These are phyloP conservation scores for Podiceps cristatus DNA, from an alignment of 2,113 vertebrate species.

Conservation along the genomic window DNA sequence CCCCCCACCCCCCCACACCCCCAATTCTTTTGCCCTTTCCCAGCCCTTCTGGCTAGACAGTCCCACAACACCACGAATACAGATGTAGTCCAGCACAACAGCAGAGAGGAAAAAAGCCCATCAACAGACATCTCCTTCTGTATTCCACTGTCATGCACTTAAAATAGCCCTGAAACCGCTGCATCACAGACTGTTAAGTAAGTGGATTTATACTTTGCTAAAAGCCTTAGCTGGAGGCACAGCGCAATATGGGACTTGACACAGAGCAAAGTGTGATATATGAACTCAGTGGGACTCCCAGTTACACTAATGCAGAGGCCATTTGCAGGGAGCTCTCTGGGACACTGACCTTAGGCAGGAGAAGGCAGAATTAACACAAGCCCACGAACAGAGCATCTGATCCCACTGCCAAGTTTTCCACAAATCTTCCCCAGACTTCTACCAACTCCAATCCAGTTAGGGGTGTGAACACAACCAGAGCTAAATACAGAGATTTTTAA, in stretches of 20 bases:
- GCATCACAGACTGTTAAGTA: not conserved
- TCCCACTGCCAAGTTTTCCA: not conserved
- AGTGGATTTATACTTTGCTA: not conserved
- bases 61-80: not conserved
- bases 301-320: not conserved
- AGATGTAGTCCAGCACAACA: not conserved
- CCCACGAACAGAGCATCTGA: not conserved
- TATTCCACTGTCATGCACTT: not conserved
- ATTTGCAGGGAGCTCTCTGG: not conserved
- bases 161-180: conserved; percentile 39
- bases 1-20: no score
- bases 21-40: not conserved
- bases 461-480: not conserved
- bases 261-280: not conserved
- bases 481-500: not conserved
- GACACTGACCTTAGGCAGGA: not conserved
- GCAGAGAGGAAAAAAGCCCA: not conserved
- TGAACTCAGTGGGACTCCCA: rapidly evolving
- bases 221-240: not conserved
- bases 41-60: not conserved
- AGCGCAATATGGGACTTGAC: rapidly evolving
- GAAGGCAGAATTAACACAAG: not conserved
- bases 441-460: not conserved
- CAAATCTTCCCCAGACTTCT: not conserved
- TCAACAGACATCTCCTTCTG: conserved; percentile 15